Conservation (phyloP, 2,888 invertebrate genomes). For the Caenorhabditis wallacei region DNA sequence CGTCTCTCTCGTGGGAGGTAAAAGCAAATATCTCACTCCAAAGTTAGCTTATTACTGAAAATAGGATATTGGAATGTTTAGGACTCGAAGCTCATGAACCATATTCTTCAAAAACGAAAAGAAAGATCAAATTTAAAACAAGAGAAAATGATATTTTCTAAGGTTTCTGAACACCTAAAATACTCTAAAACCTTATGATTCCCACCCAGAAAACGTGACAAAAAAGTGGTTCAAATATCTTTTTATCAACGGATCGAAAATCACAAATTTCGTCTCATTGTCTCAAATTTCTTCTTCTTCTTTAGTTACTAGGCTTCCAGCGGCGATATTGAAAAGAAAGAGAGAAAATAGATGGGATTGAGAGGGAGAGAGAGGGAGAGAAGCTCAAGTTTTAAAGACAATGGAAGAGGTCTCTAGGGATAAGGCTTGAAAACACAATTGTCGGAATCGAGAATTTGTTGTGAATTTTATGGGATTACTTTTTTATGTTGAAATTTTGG, state of each 20-base stretch:
- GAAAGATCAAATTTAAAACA: too few relatives aligned
- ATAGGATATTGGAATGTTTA: too few relatives aligned
- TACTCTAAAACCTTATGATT: background rate
- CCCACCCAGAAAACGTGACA: too few relatives aligned
- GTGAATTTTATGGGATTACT: background rate
- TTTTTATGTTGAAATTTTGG: too few relatives aligned
- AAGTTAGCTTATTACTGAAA: too few relatives aligned
- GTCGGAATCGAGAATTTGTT: background rate
- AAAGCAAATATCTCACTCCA: too few relatives aligned
- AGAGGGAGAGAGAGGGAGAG: background rate
- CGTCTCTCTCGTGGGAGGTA: too few relatives aligned
- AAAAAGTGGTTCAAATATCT: background rate
- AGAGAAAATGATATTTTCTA: too few relatives aligned
- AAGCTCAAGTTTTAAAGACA: background rate
- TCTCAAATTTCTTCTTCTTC: constrained; percentile 37
- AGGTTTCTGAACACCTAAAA: too few relatives aligned
- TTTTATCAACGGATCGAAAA: constrained; percentile 44
- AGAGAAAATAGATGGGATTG: background rate
- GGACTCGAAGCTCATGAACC: too few relatives aligned
- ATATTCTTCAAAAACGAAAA: too few relatives aligned
- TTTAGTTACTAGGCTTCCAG: too few relatives aligned
- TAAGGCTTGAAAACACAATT: background rate
- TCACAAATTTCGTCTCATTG: constrained; percentile 13
- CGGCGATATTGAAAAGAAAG: constrained; percentile 33
- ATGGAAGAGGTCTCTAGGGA: background rate